Percentiles rank a stretch among this genome's conserved stretches.
Evolutionary conservation across 2,797 vertebrate species (phyloP).

Genomic region (Hirundo rustica): DNA sequence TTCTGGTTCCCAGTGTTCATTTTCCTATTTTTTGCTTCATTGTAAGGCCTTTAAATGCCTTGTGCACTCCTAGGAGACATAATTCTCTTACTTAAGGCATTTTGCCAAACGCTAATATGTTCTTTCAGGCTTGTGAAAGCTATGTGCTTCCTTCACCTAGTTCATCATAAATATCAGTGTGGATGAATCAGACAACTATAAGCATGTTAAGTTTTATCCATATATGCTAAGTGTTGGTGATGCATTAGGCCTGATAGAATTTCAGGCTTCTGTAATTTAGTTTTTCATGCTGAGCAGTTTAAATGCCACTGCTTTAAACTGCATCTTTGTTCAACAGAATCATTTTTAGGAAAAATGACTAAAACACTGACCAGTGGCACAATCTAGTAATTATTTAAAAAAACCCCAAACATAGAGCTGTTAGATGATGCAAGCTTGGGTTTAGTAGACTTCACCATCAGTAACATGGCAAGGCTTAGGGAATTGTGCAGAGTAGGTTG

Average conservation of each 20-base stretch:
- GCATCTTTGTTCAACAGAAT: neutral
- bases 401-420: rapidly evolving
- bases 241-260: neutral
- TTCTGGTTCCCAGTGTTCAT: neutral
- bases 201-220: neutral
- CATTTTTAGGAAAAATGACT: neutral
- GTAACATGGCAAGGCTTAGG: neutral
- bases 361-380: neutral
- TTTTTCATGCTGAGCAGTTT: neutral
- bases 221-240: neutral
- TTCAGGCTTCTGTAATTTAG: neutral
- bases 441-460: neutral
- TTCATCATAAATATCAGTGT: neutral
- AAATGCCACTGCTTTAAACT: neutral
- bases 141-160: neutral
- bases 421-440: neutral
- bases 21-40: neutral
- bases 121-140: neutral
- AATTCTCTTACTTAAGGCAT: neutral
- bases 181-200: neutral
- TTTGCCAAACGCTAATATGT: neutral
- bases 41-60: neutral
- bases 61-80: neutral
- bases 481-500: neutral
- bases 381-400: neutral